A percentile compares a stretch with the other conserved stretches of the same genome.
phyloP scores from a whole-genome alignment of 2,888 invertebrate genomes.

The Octonoba sinensis region DNA sequence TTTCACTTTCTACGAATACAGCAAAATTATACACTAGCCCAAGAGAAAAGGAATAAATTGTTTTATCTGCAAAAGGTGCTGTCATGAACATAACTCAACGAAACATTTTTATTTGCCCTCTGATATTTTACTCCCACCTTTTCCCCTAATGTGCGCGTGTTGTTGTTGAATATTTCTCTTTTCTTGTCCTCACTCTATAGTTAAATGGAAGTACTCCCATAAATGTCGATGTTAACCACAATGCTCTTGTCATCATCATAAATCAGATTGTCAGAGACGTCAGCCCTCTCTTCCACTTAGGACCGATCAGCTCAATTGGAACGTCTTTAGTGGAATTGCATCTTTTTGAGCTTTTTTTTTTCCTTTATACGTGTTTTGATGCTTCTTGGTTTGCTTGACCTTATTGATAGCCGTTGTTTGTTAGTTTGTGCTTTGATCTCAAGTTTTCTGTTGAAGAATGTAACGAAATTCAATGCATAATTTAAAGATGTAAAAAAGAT shows the following conservation, averaged over 20 bases:
- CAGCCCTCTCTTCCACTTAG: not conserved
- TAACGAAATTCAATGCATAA: too few relatives aligned
- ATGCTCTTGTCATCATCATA: constrained; percentile 17
- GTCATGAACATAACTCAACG: not conserved
- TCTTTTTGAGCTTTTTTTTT: not conserved
- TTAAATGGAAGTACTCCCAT: constrained; percentile 19
- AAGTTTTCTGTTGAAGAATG: too few relatives aligned
- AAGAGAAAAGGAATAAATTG: too few relatives aligned
- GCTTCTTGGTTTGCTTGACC: not conserved
- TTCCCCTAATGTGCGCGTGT: constrained; percentile 10
- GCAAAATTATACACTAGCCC: too few relatives aligned
- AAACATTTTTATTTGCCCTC: constrained; percentile 4
- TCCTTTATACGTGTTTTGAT: not conserved
- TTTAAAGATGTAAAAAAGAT: too few relatives aligned
- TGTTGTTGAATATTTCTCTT: constrained; percentile 20
- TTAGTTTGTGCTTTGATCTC: too few relatives aligned
- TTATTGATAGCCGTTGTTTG: too few relatives aligned
- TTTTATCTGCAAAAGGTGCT: too few relatives aligned
- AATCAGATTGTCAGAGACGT: constrained; percentile 10
- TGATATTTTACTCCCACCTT: constrained; percentile 1
- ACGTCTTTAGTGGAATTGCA: constrained; percentile 4
- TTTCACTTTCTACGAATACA: too few relatives aligned
- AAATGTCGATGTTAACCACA: constrained; percentile 13
- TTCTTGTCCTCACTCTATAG: constrained; percentile 12
- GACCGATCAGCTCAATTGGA: constrained; percentile 6